Evolutionary conservation across 2,888 invertebrate genomes (phyloP), one percentile per base, ranked within the genome.

Genomic region (Hesperia comma): DNA sequence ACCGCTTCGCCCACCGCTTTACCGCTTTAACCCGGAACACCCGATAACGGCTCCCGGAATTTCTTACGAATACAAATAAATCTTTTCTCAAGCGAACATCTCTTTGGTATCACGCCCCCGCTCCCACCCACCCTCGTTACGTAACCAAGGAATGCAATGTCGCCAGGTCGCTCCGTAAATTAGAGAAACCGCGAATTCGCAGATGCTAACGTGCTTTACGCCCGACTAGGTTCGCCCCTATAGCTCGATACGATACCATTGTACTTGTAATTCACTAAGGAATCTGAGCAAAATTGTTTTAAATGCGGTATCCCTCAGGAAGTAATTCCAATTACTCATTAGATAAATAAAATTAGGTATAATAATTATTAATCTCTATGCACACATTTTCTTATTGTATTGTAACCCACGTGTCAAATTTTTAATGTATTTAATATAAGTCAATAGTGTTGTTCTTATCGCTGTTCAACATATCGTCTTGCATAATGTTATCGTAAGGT

Each of bases 401-500:
- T 90, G 88, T 90, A 89, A 88, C 80, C 82, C 85, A 86, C 90
- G 88, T 90, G 89, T 90, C 86, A 89, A 90, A 87, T 87, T 83
- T 81, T 82, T 81, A 82, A 85, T 86, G 81, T 80, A 80, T 79
- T 80, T 85, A 87, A 79, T 75, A 77, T 92, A 90, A 89, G 87
- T 84, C 81, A 83, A 80, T 88, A 86, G 81, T 82, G 87, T 82
- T 91, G 88, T 91, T 92, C 90, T 90, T 84, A 90, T 88, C 85
- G 87, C 87, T 92, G 90, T 92, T 83, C 80, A 85, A 92, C 92
- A 92, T 92, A 92, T 92, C 92, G 90, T 90, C 90, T 88, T 61
- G 66, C 66, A 61, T 75, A 74, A 72, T 84, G 85, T 92, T 90
- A 81, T 85, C 82, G 78, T 92, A 92, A 92, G 92, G 82, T 88